Evolutionary conservation across 2,113 vertebrate species (phyloP), one percentile per base, ranked within the genome.

Genomic region (Dascyllus trimaculatus): DNA sequence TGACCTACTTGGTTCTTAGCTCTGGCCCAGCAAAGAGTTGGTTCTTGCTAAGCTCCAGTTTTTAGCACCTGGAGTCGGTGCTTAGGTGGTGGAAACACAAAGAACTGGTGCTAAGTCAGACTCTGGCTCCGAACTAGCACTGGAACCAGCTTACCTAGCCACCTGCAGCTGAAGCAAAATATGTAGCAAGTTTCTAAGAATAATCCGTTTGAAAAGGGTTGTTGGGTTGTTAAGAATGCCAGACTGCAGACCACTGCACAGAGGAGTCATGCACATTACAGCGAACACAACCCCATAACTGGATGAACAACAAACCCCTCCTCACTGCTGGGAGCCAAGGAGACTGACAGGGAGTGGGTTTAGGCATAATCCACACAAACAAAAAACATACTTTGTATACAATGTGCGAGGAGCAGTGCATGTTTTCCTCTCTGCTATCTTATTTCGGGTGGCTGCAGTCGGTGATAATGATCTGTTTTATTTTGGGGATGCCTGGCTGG

Each of bases 401-500:
- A 71, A 17, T 49, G 78, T 66, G 63, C 56, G 75, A 74, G 64
- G 24, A 70, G 62, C 1, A 68, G 51, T 48, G 13, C 45, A 18
- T 25, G 60, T 82, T 80, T 76, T 63, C 56, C 58, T 70, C n/a
- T 11, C 66, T 35, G 60, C 77, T 57, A 22, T 85, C 68, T 75
- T 69, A 26, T 65, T 73, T 83, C 6, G 58, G 65, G 60, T 81
- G 49, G 71, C 81, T 63, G 74, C 51, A 84, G 82, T 82, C 80
- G 18, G 67, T 68, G 85, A 78, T 93, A 91, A 91, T 93, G 90
- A 91, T 90, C 56, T 45, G 85, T 87, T 93, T 90, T 91, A 93
- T 91, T 93, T 93, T 84, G 86, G 85, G 81, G 85, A 70, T 77
- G 76, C 66, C 71, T 85, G 87, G 62, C 85, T 87, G 79, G 77